Conservation (phyloP, 2,797 vertebrate species). For the Brotogeris chrysoptera region DNA sequence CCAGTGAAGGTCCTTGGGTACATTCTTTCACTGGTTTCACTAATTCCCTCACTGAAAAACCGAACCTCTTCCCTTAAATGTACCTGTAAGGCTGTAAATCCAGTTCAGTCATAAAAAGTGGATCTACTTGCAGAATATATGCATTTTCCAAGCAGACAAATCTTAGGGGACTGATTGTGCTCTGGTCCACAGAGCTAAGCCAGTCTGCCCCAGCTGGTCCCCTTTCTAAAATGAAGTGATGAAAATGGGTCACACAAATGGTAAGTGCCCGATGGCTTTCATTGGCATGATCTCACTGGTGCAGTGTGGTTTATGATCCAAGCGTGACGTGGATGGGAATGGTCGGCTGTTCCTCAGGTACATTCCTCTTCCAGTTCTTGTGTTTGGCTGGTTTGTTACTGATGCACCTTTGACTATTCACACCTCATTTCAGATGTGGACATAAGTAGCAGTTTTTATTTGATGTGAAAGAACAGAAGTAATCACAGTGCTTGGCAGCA, state of each 20-base stretch:
- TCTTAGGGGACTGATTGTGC: not conserved
- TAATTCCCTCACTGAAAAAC: not conserved
- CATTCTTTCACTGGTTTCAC: not conserved
- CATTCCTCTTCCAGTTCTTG: not conserved
- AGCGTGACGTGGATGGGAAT: not conserved
- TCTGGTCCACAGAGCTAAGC: not conserved
- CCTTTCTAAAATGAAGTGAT: constrained; percentile 4
- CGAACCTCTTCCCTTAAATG: not conserved
- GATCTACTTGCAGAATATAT: not conserved
- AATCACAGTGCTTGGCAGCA: not conserved
- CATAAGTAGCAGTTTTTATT: not conserved
- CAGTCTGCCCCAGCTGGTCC: not conserved
- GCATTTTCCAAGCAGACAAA: not conserved
- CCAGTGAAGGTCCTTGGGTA: not conserved
- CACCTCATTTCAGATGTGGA: not conserved
- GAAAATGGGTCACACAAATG: constrained; percentile 17
- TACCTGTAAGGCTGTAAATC: not conserved
- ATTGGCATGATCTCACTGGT: not conserved
- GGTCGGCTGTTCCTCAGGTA: not conserved
- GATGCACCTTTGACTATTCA: not conserved
- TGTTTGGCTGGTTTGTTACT: not conserved
- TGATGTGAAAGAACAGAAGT: constrained; percentile 30
- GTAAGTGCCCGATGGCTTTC: constrained; percentile 32
- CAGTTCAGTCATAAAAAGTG: not conserved
- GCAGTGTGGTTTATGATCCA: not conserved